Evolutionary conservation across 2,888 invertebrate species (phyloP).

Genomic region (Hydrotaea cyrtoneurina): DNA sequence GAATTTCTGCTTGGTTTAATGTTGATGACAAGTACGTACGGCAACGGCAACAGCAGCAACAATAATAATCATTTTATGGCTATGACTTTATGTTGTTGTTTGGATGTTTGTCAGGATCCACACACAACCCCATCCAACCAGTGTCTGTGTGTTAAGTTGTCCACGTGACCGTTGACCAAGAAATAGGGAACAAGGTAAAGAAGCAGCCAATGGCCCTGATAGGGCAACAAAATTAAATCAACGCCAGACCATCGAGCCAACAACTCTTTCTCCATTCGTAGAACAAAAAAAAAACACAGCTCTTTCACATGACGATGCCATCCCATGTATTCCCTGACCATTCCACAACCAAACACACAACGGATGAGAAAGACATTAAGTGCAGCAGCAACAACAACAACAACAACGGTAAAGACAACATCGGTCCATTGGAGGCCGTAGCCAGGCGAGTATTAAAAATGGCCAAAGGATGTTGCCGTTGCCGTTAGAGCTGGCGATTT

Average conservation of each 20-base stretch:
- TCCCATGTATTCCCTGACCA: not conserved
- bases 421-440: not conserved
- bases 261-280: conserved; percentile 48
- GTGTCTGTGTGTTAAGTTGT: conserved; percentile 1
- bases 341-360: conserved; percentile 21
- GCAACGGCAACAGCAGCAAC: not conserved
- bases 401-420: conserved; percentile 52
- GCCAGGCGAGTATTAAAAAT: conserved; percentile 11
- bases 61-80: conserved; percentile 23
- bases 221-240: conserved; percentile 57
- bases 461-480: not conserved
- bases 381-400: conserved; percentile 44
- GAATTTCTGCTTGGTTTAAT: conserved; percentile 48
- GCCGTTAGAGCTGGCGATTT: conserved; percentile 35
- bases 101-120: too few species aligned
- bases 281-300: too few species aligned
- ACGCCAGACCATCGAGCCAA: conserved; percentile 41
- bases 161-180: conserved; percentile 48
- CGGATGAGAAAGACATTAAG: conserved; percentile 53
- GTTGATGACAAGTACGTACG: conserved; percentile 53
- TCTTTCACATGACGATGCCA: not conserved
- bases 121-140: not conserved
- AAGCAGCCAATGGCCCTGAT: conserved; percentile 46
- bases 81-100: conserved; percentile 4
- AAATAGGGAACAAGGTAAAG: conserved; percentile 9